Conservation (phyloP, 1,140 invertebrate species). For the Theocolax elegans region DNA sequence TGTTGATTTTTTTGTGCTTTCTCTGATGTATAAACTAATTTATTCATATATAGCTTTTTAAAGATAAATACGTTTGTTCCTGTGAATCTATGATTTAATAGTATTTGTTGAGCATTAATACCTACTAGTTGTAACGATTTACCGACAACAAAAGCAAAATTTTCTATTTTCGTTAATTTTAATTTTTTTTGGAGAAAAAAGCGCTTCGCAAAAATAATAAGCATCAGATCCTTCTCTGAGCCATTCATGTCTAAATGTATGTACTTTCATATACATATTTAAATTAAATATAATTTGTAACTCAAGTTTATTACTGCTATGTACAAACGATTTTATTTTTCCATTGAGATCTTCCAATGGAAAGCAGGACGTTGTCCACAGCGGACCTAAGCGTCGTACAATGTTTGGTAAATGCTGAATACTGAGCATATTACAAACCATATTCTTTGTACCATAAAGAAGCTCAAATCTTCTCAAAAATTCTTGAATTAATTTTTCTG, state of each 20-base stretch:
- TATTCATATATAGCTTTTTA: constrained; percentile 8
- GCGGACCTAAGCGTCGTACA: constrained; percentile 39
- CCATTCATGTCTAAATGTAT: background rate
- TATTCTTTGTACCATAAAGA: background rate
- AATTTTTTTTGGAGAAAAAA: background rate
- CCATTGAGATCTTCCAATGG: constrained; percentile 1
- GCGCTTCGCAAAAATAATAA: background rate
- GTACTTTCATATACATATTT: background rate
- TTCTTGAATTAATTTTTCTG: constrained; percentile 44
- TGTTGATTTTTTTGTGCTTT: background rate
- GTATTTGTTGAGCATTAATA: background rate
- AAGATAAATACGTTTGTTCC: constrained; percentile 3
- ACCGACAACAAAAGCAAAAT: background rate
- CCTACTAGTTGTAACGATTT: background rate
- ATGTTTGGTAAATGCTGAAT: constrained; percentile 37
- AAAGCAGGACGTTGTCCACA: constrained; percentile 27
- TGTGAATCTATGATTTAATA: background rate
- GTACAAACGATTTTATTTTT: background rate
- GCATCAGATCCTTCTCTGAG: background rate
- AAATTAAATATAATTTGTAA: constrained; percentile 2
- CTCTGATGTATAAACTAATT: background rate
- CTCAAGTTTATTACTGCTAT: background rate
- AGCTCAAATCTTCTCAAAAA: background rate
- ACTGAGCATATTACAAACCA: constrained; percentile 42
- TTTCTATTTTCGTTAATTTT: background rate